A percentile compares a stretch with the other conserved stretches of the same genome.
Conservation (phyloP, 2,888 invertebrate genomes). For the Adineta ricciae region DNA sequence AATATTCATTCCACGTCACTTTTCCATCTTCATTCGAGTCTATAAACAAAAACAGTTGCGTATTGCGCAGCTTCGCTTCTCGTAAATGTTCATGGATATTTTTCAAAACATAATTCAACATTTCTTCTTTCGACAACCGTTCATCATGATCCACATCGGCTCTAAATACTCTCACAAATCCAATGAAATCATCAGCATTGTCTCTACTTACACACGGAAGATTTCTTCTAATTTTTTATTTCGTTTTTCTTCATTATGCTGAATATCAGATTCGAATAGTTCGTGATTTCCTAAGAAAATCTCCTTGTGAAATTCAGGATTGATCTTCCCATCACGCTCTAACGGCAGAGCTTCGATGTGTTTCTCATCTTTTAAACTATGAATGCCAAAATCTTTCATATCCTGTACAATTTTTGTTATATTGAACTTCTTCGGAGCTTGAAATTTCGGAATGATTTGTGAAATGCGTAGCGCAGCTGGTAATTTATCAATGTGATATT, state of each 20-base stretch:
- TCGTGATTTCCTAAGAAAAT: background rate
- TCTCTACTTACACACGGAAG: background rate
- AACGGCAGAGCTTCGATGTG: slow-evolving; percentile 11
- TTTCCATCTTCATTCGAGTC: slow-evolving; percentile 10
- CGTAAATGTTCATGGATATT: background rate
- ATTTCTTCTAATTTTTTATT: slow-evolving; percentile 2
- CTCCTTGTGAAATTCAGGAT: background rate
- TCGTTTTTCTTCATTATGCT: background rate
- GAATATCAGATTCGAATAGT: background rate
- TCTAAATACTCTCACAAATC: background rate
- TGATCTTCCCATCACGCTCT: background rate
- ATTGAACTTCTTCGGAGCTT: background rate
- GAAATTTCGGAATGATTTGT: background rate
- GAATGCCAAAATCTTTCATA: background rate
- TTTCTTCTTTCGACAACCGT: background rate
- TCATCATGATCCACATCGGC: background rate
- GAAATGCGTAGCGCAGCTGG: background rate
- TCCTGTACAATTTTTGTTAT: background rate
- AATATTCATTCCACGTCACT: background rate
- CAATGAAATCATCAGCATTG: background rate
- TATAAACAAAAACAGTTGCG: background rate
- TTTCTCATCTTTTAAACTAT: background rate
- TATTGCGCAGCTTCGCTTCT: background rate
- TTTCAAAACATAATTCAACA: background rate
- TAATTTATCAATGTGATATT: background rate